Percentiles rank a stretch among this genome's conserved stretches.
These are phyloP conservation scores for Drosophila nannoptera DNA, from an alignment of 1,140 invertebrate genomes.

Conservation along the genomic window DNA sequence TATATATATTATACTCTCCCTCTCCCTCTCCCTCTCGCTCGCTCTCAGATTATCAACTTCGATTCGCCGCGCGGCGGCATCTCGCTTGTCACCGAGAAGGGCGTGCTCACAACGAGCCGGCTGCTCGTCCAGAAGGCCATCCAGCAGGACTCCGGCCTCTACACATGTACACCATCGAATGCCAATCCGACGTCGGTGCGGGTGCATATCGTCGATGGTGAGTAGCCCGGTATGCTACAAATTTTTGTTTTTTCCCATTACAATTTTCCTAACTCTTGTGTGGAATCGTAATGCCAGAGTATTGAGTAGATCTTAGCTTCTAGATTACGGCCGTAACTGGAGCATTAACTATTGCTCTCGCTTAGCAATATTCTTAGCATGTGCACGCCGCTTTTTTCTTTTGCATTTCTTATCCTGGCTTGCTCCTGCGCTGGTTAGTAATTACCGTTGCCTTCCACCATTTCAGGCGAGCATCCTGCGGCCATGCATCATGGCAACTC, in stretches of 20 bases:
- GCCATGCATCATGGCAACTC: slow-evolving; percentile 87
- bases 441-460: not conserved
- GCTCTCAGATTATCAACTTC: slow-evolving; percentile 86
- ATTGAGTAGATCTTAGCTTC: no score
- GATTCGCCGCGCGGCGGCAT: slow-evolving; percentile 88
- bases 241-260: slow-evolving; percentile 25
- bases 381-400: not conserved
- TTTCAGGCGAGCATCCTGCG: slow-evolving; percentile 88
- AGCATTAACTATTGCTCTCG: no score
- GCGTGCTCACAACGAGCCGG: slow-evolving; percentile 87
- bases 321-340: no score
- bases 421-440: not conserved
- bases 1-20: slow-evolving; percentile 37
- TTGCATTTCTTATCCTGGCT: not conserved
- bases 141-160: slow-evolving; percentile 86
- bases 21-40: no score
- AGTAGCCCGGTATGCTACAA: slow-evolving; percentile 79
- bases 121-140: slow-evolving; percentile 89
- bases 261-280: not conserved
- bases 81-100: slow-evolving; percentile 89
- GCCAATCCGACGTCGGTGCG: slow-evolving; percentile 86
- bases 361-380: no score
- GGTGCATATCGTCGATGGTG: slow-evolving; percentile 91
- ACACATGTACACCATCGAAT: slow-evolving; percentile 89
- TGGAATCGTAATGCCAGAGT: no score